A percentile compares a stretch with the other conserved stretches of the same genome.
Evolutionary conservation across 1,140 invertebrate genomes (phyloP).

Genomic region (Lycorma delicatula): DNA sequence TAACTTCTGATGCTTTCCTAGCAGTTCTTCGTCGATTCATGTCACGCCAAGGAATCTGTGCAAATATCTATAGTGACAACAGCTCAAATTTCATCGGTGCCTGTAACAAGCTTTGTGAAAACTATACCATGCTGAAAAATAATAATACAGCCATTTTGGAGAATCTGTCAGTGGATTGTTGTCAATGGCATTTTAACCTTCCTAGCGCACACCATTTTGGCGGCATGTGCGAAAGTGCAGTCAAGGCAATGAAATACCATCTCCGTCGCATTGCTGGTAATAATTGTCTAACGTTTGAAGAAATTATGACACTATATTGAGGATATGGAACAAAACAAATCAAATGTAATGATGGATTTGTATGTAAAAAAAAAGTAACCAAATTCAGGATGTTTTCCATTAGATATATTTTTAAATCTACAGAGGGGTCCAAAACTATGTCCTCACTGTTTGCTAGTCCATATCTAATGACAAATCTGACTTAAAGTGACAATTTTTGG

Average conservation of each 20-base stretch:
- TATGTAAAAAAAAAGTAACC: too few species aligned
- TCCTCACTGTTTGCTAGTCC: too few species aligned
- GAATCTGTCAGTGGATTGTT: background rate
- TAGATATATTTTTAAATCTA: too few species aligned
- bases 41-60: slow-evolving; percentile 32
- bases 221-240: slow-evolving; percentile 31
- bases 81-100: slow-evolving; percentile 37
- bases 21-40: slow-evolving; percentile 36
- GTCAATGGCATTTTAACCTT: slow-evolving; percentile 30
- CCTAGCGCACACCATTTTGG: slow-evolving; percentile 29
- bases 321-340: too few species aligned
- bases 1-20: slow-evolving; percentile 37
- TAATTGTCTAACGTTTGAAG: slow-evolving; percentile 17
- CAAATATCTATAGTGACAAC: slow-evolving; percentile 35
- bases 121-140: background rate
- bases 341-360: too few species aligned
- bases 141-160: background rate
- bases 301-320: slow-evolving; percentile 24
- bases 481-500: too few species aligned
- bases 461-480: too few species aligned
- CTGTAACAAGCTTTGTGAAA: slow-evolving; percentile 9
- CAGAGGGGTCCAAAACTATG: too few species aligned
- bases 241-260: slow-evolving; percentile 30
- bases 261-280: slow-evolving; percentile 20
- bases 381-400: too few species aligned